Percentiles rank a stretch among this genome's conserved stretches.
These are phyloP conservation scores for Colaptes auratus DNA, from an alignment of 2,113 vertebrate species.

Conservation along the genomic window DNA sequence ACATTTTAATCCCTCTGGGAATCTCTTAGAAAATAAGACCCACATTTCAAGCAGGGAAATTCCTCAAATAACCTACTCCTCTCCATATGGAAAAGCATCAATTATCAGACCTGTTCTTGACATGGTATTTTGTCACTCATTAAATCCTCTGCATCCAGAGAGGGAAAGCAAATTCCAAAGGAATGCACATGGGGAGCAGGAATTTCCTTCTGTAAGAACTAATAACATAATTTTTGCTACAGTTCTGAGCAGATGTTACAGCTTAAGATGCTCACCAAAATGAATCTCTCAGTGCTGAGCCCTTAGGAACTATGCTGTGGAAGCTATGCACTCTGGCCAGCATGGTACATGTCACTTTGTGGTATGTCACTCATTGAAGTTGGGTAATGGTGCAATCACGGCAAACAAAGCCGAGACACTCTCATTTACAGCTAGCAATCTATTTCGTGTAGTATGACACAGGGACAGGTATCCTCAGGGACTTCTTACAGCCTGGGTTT, in stretches of 20 bases:
- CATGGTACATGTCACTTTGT: not conserved
- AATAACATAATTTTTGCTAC: not conserved
- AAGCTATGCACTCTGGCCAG: not conserved
- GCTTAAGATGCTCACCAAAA: not conserved
- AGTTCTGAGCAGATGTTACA: constrained; percentile 54
- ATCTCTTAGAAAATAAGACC: not conserved
- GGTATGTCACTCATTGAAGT: constrained; percentile 1
- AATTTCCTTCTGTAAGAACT: constrained; percentile 30
- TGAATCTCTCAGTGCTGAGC: not conserved
- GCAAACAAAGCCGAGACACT: not conserved
- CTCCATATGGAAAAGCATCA: not conserved
- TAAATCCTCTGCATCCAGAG: not conserved
- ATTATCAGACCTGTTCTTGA: not conserved
- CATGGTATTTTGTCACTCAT: not conserved
- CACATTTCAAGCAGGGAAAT: not conserved
- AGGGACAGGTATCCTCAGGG: not conserved
- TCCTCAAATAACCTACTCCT: not conserved
- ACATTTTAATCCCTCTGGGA: not conserved
- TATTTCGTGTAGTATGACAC: not conserved
- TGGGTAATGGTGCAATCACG: not conserved
- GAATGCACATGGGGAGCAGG: constrained; percentile 4
- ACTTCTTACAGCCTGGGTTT: not conserved
- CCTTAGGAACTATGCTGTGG: constrained; percentile 11
- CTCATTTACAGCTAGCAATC: not conserved
- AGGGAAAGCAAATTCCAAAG: constrained; percentile 22